phyloP scores from a whole-genome alignment of 2,888 invertebrate species.

The Listrodromus nycthemerus region DNA sequence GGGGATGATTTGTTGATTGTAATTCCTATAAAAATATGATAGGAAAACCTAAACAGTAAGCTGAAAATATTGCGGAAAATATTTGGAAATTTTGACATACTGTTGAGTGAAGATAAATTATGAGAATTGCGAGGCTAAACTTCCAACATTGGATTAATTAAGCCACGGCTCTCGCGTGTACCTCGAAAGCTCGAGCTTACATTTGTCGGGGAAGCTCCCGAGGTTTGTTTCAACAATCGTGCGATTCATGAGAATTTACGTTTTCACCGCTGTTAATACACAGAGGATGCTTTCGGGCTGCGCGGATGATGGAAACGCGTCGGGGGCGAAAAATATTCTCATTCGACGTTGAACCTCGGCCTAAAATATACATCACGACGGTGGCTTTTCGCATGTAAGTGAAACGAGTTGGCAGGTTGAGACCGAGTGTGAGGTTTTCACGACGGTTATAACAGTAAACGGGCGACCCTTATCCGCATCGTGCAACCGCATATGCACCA shows the following conservation, averaged over 20 bases:
- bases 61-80: too few species aligned
- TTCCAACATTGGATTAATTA: slow-evolving; percentile 6
- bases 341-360: neutral
- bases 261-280: neutral
- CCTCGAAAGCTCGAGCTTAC: neutral
- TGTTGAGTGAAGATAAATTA: too few species aligned
- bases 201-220: neutral
- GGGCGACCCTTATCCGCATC: slow-evolving; percentile 46
- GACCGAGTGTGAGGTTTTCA: slow-evolving; percentile 14
- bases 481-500: slow-evolving; percentile 43
- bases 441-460: slow-evolving; percentile 29
- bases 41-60: too few species aligned
- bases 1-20: too few species aligned
- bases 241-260: neutral
- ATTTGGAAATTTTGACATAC: too few species aligned
- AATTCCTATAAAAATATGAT: too few species aligned
- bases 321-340: slow-evolving; percentile 15
- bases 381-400: slow-evolving; percentile 3
- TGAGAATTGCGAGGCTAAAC: slow-evolving; percentile 3
- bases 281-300: neutral
- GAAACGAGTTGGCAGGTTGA: slow-evolving; percentile 33
- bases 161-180: neutral
- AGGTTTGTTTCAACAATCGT: slow-evolving; percentile 11
- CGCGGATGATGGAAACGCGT: neutral
- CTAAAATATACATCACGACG: slow-evolving; percentile 8